These are phyloP conservation scores for Epiblema foenella DNA, from an alignment of 2,888 invertebrate genomes.

Conservation along the genomic window DNA sequence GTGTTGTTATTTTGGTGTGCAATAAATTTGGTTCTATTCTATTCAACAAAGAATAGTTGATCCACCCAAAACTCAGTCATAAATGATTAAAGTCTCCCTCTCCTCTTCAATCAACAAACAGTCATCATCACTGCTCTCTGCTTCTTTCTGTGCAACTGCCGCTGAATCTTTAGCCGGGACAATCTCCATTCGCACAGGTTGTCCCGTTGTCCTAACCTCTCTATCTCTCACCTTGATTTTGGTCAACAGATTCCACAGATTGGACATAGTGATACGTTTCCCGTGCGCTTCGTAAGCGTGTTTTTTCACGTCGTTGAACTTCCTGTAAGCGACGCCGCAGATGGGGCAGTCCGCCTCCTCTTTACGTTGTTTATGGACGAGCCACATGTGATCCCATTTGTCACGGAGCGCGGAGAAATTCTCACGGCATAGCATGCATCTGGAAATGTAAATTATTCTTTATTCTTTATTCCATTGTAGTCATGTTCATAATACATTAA, in stretches of 20 bases:
- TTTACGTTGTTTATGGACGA: constrained; percentile 53
- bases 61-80: constrained; percentile 5
- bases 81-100: constrained; percentile 25
- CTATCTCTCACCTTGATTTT: background rate
- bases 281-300: constrained; percentile 50
- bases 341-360: constrained; percentile 60
- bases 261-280: constrained; percentile 13
- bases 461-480: no score
- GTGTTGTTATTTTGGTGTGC: no score
- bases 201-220: background rate
- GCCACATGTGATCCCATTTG: constrained; percentile 68
- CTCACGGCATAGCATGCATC: constrained; percentile 53
- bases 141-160: background rate
- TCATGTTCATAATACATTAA: no score
- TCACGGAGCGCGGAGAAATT: constrained; percentile 47
- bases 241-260: constrained; percentile 8
- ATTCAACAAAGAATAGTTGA: no score
- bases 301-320: constrained; percentile 53
- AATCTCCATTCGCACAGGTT: background rate
- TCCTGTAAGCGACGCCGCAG: constrained; percentile 57
- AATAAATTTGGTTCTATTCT: no score
- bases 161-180: background rate
- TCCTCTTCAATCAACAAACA: constrained; percentile 35
- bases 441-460: background rate
- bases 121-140: constrained; percentile 16